These are phyloP conservation scores for Zoanthus sociatus DNA, from an alignment of 92 coral and sea anemone genomes.

Conservation along the genomic window DNA sequence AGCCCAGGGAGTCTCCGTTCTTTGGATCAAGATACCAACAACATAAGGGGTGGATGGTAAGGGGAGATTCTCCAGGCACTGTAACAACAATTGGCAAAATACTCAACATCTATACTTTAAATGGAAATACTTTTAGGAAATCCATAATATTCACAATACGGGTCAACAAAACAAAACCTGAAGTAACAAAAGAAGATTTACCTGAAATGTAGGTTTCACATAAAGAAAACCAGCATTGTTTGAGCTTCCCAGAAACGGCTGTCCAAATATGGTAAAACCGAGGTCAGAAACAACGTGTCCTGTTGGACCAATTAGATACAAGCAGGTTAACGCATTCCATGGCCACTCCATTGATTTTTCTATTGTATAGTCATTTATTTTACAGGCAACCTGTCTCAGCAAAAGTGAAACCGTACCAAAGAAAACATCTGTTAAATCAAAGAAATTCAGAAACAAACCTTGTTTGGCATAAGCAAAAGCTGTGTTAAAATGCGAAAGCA, in stretches of 20 bases:
- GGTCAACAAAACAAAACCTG: too few relatives aligned
- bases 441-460: constrained; percentile 59
- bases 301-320: constrained; percentile 28
- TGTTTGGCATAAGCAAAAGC: constrained; percentile 99
- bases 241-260: constrained; percentile 95
- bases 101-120: not conserved
- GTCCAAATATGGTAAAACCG: constrained; percentile 99
- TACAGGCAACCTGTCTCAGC: too few relatives aligned
- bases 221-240: constrained; percentile 97
- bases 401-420: too few relatives aligned
- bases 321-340: not conserved
- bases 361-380: not conserved
- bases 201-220: constrained; percentile 97
- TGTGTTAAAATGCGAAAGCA: constrained; percentile 97
- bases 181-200: constrained; percentile 15
- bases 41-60: constrained; percentile 91
- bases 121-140: not conserved
- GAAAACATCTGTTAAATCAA: too few relatives aligned
- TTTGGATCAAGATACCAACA: constrained; percentile 85
- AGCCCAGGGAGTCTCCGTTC: constrained; percentile 98
- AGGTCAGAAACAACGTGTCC: constrained; percentile 99
- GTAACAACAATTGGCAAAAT: not conserved
- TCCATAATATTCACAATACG: too few relatives aligned
- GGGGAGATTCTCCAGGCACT: constrained; percentile 92
- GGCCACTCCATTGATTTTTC: not conserved